Conservation (phyloP, 2,113 vertebrate genomes). For the Camelus dromedarius region DNA sequence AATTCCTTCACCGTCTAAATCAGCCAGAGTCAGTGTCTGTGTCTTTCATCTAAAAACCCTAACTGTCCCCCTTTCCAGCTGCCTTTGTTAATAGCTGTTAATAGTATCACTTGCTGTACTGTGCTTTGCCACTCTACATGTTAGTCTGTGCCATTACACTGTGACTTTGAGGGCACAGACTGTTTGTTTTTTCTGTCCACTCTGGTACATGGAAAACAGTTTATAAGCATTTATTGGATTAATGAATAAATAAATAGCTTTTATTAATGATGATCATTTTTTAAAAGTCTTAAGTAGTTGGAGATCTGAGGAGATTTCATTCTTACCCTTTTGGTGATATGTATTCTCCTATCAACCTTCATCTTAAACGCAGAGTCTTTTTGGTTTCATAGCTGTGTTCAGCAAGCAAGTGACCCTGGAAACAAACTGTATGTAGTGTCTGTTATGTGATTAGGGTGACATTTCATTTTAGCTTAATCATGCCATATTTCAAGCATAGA, state of each 20-base stretch:
- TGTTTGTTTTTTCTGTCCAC: not conserved
- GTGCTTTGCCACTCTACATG: not conserved
- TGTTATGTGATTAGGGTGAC: constrained; percentile 47
- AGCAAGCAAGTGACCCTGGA: constrained; percentile 45
- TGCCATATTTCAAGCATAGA: constrained; percentile 63
- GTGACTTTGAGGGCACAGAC: not conserved
- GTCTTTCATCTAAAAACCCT: not conserved
- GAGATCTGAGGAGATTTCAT: constrained; percentile 1
- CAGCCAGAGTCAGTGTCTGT: not conserved
- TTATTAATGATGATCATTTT: constrained; percentile 9
- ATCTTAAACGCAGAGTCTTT: constrained; percentile 22
- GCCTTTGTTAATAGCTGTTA: not conserved
- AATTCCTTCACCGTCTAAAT: constrained; percentile 8
- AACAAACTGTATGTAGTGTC: not conserved
- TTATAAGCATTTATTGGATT: not conserved
- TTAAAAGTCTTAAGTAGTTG: not conserved
- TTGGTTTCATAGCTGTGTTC: constrained; percentile 21
- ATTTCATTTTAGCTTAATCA: constrained; percentile 61
- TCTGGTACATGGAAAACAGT: not conserved
- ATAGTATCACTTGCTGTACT: not conserved
- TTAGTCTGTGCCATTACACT: not conserved
- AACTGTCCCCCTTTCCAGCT: not conserved
- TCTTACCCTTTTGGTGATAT: constrained; percentile 18
- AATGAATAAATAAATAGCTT: not conserved
- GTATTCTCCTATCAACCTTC: not conserved